Evolutionary conservation across 2,888 invertebrate species (phyloP).

Genomic region (Phortica magna): DNA sequence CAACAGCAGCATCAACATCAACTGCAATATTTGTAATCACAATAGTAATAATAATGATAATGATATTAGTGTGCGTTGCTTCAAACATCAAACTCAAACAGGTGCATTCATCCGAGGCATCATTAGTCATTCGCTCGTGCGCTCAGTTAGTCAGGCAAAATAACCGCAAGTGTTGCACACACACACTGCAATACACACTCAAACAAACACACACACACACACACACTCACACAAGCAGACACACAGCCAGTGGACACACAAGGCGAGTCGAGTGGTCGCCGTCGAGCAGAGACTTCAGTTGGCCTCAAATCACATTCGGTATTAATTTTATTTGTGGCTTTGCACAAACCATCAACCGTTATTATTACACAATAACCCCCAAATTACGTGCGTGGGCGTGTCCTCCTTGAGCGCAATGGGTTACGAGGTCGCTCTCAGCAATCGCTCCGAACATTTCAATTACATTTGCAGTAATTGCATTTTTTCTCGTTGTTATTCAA

Average conservation of each 20-base stretch:
- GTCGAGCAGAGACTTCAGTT: neutral
- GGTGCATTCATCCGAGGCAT: neutral
- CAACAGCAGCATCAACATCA: neutral
- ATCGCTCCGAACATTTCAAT: too few species aligned
- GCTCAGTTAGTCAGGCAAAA: neutral
- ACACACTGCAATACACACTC: neutral
- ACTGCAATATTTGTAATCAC: constrained; percentile 11
- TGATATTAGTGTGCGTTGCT: neutral
- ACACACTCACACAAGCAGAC: neutral
- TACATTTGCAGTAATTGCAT: too few species aligned
- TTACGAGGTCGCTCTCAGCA: too few species aligned
- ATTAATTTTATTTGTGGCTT: neutral
- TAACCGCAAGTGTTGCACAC: neutral
- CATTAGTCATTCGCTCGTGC: neutral
- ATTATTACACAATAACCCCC: too few species aligned
- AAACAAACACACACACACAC: neutral
- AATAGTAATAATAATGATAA: constrained; percentile 1
- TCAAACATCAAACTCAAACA: neutral
- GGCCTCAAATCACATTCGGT: neutral
- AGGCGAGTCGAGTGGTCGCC: neutral
- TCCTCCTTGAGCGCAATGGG: too few species aligned
- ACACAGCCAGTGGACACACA: too few species aligned
- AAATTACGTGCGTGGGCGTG: too few species aligned
- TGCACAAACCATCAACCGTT: neutral
- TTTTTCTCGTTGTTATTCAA: too few species aligned